Base-by-base conservation (phyloP, 2,797 vertebrate genomes). In the Labroides dimidiatus region DNA sequence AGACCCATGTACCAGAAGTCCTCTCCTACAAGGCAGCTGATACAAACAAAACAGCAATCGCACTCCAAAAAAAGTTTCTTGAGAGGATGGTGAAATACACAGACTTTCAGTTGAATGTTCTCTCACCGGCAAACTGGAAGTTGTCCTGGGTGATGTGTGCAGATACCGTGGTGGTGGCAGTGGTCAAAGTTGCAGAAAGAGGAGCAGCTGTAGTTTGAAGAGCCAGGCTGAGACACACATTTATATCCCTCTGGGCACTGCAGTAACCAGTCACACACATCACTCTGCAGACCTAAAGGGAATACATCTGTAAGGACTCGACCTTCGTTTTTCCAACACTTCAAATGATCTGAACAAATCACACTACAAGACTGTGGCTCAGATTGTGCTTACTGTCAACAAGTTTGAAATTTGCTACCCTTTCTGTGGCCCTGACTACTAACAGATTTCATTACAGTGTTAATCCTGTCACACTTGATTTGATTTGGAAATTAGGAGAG, bases 161-260 rank as follows among this genome's bases (percentile, higher is more conserved):
- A 97, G 90, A 97, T 95, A 77, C 96, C 96, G 0, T 94, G 93
- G 87, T 97, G 94, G 75, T 93, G 95, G 86, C 96, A 97, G 91
- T 93, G 92, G 80, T 84, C 84, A 0, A 80, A 90, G 87, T 92
- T 94, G 80, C 96, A 97, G 4, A 93, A 72, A 0, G 96, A 97
- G 20, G 92, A 94, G 67, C 96, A 97, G 91, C 85, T 94, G 48
- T 85, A 87, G 45, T 94, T 94, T 10, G 88, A 57, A 21, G 3
- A 43, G 36, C 10, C 67, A 10, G 19, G 68, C 50, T 4, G 13
- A 27, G 42, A 79, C 52, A 81, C 51, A 30, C 96, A 97, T 56
- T 82, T 69, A n/a, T 94, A 96, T 33, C 95, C 95, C 0, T 79
- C n/a, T 0, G 82, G 93, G 68, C 96, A 97, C 62, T 85, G 51